Evolutionary conservation across 1,140 invertebrate genomes (phyloP).

Genomic region (Matsumurasca onukii): DNA sequence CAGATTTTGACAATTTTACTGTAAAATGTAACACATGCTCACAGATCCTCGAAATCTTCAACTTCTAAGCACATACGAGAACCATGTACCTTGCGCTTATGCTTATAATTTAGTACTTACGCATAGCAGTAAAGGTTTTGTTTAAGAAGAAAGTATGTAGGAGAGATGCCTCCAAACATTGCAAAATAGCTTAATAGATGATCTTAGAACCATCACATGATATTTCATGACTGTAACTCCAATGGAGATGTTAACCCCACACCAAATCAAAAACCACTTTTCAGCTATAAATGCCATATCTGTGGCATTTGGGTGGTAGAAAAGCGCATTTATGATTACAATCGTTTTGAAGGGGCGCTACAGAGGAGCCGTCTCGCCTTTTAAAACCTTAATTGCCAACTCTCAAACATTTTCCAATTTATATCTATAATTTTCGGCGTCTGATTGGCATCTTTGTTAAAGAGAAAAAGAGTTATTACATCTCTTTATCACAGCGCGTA

Average conservation of each 20-base stretch:
- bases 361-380: neutral
- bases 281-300: neutral
- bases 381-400: neutral
- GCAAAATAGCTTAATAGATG: neutral
- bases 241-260: neutral
- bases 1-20: neutral
- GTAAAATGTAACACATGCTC: neutral
- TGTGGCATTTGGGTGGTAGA: neutral
- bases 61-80: neutral
- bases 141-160: neutral
- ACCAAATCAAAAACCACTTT: neutral
- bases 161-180: neutral
- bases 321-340: too few species aligned
- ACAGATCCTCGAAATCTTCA: neutral
- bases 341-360: neutral
- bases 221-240: neutral
- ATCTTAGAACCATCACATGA: neutral
- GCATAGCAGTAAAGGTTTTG: neutral
- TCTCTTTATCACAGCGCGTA: neutral
- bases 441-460: neutral
- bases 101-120: neutral
- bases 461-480: neutral
- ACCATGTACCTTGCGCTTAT: neutral
- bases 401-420: neutral
- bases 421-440: neutral